These are phyloP conservation scores for Marisa cornuarietis DNA, from an alignment of 1,140 invertebrate species.

Conservation along the genomic window DNA sequence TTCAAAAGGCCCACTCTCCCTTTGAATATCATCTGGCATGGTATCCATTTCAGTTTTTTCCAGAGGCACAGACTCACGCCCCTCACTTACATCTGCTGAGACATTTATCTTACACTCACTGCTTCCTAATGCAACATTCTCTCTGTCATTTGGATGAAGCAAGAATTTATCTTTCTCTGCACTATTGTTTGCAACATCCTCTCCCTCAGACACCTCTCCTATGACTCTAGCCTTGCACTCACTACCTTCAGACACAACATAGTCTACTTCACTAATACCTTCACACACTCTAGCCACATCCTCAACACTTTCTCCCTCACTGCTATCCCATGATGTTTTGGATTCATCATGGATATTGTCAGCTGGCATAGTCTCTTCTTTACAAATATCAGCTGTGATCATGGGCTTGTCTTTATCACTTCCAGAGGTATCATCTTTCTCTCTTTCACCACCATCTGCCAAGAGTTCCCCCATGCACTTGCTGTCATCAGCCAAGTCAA, in stretches of 20 bases:
- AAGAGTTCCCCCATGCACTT: neutral
- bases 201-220: neutral
- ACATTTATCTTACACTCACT: too few relatives aligned
- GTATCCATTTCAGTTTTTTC: neutral
- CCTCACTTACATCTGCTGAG: too few relatives aligned
- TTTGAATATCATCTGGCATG: neutral
- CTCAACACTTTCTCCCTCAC: neutral
- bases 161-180: neutral
- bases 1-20: neutral
- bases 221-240: neutral
- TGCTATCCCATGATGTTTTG: neutral
- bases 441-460: neutral
- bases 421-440: neutral
- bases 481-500: neutral
- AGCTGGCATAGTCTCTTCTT: neutral
- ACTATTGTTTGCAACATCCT: constrained; percentile 12
- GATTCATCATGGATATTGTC: neutral
- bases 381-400: neutral
- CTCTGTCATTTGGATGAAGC: too few relatives aligned
- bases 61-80: neutral
- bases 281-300: neutral
- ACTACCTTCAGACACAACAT: neutral
- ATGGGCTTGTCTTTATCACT: neutral
- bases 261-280: neutral
- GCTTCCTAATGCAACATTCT: too few relatives aligned